Percentiles rank a stretch among this genome's conserved stretches.
Evolutionary conservation across 2,797 vertebrate species (phyloP).

Genomic region (Kryptolebias ocellatus): DNA sequence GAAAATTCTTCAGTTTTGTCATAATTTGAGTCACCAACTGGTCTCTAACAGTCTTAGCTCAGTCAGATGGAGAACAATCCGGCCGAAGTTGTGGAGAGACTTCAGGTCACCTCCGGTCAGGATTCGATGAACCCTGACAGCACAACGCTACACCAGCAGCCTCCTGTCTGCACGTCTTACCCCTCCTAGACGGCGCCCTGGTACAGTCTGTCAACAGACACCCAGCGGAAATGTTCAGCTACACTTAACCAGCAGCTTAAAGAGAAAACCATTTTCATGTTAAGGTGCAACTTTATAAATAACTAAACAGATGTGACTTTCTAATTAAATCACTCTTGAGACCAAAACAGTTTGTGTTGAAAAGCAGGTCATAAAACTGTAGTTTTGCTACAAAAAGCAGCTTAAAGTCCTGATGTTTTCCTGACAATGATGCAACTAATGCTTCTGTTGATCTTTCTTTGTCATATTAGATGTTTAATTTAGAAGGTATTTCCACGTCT

Average conservation of each 20-base stretch:
- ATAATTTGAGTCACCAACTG: no score
- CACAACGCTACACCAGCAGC: no score
- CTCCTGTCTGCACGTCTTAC: no score
- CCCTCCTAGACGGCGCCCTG: no score
- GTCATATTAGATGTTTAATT: slow-evolving; percentile 15
- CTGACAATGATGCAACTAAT: neutral
- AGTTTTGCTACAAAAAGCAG: neutral
- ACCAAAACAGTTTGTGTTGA: neutral
- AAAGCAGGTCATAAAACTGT: neutral
- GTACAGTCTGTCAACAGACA: neutral
- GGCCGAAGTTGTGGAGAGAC: no score
- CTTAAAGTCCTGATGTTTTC: neutral
- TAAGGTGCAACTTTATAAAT: neutral
- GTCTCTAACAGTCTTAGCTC: no score
- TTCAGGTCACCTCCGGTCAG: no score
- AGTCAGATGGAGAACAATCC: no score
- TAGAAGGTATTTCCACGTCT: slow-evolving; percentile 13
- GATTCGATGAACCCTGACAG: no score
- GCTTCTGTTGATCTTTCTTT: neutral
- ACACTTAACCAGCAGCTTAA: neutral
- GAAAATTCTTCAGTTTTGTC: no score
- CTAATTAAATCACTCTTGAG: neutral
- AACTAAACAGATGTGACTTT: neutral
- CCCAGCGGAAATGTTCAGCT: neutral
- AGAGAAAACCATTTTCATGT: slow-evolving; percentile 3